phyloP scores from a whole-genome alignment of 2,888 invertebrate species.

The Pyrgus malvae region DNA sequence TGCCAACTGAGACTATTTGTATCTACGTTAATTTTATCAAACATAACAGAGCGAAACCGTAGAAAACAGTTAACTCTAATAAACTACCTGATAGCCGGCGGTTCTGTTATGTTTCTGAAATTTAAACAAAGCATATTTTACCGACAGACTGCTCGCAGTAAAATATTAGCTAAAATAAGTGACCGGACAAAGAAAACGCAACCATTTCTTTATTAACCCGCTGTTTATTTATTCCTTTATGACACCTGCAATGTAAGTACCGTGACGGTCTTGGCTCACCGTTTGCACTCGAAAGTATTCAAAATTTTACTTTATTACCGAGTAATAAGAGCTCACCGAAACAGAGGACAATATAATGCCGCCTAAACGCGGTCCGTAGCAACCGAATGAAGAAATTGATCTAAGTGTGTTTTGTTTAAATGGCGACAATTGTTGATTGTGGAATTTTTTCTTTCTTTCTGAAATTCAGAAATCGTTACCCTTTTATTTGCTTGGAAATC shows the following conservation, averaged over 20 bases:
- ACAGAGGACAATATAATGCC: neutral
- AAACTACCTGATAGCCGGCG: neutral
- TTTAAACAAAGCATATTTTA: neutral
- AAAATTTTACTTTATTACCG: neutral
- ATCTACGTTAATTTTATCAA: too few species aligned
- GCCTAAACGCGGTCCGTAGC: neutral
- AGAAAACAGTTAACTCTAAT: neutral
- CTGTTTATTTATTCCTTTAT: constrained; percentile 41
- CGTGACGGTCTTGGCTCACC: constrained; percentile 33
- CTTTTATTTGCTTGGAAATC: too few species aligned
- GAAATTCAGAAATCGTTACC: too few species aligned
- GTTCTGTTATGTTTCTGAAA: neutral
- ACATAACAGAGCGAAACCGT: too few species aligned
- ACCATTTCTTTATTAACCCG: constrained; percentile 4
- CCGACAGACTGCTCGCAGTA: neutral
- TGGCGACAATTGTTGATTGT: neutral
- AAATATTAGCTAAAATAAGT: neutral
- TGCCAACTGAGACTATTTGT: too few species aligned
- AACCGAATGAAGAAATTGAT: neutral
- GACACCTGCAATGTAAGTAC: constrained; percentile 42
- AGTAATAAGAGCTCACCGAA: neutral
- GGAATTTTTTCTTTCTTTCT: neutral
- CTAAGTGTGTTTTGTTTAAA: neutral
- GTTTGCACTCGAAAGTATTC: neutral
- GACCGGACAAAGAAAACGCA: constrained; percentile 1